These are phyloP conservation scores for Caenorhabditis sp. DNA, from an alignment of 2,888 invertebrate species.

Conservation along the genomic window DNA sequence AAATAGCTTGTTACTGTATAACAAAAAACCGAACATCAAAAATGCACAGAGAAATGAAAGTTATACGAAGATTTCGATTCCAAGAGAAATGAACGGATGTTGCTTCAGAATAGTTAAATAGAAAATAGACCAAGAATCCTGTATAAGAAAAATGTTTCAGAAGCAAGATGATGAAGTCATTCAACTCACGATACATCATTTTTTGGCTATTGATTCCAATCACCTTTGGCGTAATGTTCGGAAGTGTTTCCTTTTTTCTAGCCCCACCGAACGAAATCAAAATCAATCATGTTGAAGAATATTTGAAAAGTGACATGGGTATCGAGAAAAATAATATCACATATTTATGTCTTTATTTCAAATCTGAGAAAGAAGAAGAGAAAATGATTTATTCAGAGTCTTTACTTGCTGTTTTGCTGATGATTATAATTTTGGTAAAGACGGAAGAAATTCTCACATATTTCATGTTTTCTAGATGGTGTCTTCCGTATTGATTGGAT, in stretches of 20 bases:
- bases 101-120: no score
- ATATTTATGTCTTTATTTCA: constrained; percentile 12
- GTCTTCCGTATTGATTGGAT: background rate
- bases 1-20: no score
- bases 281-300: constrained; percentile 9
- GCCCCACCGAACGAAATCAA: background rate
- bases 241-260: background rate
- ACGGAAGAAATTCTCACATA: background rate
- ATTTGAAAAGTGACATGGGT: constrained; percentile 9
- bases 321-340: constrained; percentile 12
- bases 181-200: constrained; percentile 5
- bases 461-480: background rate
- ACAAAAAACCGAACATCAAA: no score
- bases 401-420: background rate
- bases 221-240: background rate
- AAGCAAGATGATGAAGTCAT: constrained; percentile 1
- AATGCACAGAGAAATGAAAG: no score
- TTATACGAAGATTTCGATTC: no score
- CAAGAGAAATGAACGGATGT: no score
- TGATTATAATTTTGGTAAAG: background rate
- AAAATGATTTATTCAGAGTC: background rate
- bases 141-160: background rate
- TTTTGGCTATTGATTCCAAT: background rate
- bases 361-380: background rate
- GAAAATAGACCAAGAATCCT: background rate